Percentiles rank a stretch among this genome's conserved stretches.
phyloP scores from a whole-genome alignment of 2,113 vertebrate species.

The Brachypteracias leptosomus region DNA sequence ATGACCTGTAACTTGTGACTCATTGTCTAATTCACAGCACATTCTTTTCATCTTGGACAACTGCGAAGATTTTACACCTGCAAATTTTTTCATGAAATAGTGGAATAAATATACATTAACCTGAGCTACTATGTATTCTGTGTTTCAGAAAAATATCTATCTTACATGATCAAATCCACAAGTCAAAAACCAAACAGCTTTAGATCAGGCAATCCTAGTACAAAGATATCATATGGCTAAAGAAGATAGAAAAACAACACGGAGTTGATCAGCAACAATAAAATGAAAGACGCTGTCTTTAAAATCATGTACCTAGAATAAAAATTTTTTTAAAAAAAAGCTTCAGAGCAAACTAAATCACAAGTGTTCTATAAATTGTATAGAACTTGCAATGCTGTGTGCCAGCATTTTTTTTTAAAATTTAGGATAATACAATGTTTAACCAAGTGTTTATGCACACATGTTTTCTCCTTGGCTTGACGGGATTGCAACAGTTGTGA shows the following conservation, averaged over 20 bases:
- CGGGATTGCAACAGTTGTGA: background rate
- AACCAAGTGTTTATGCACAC: background rate
- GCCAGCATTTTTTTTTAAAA: background rate
- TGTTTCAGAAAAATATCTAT: background rate
- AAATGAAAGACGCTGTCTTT: background rate
- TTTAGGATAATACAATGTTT: background rate
- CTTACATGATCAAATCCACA: background rate
- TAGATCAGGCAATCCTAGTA: constrained; percentile 7
- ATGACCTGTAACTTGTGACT: background rate
- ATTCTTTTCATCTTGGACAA: background rate
- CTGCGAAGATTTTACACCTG: background rate
- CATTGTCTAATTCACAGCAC: background rate
- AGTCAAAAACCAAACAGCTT: background rate
- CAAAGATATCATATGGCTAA: background rate
- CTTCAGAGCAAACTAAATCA: background rate
- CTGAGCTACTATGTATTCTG: background rate
- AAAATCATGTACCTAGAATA: background rate
- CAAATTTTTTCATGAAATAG: background rate
- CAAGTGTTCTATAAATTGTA: background rate
- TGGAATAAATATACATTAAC: constrained; percentile 4
- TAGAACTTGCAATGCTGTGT: background rate
- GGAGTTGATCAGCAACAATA: background rate
- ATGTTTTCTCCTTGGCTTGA: background rate
- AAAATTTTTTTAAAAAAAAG: background rate
- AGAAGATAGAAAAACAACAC: background rate